Percentiles rank a stretch among this genome's conserved stretches.
These are phyloP conservation scores for Drosophila hydei DNA, from an alignment of 1,140 invertebrate species.

Conservation along the genomic window DNA sequence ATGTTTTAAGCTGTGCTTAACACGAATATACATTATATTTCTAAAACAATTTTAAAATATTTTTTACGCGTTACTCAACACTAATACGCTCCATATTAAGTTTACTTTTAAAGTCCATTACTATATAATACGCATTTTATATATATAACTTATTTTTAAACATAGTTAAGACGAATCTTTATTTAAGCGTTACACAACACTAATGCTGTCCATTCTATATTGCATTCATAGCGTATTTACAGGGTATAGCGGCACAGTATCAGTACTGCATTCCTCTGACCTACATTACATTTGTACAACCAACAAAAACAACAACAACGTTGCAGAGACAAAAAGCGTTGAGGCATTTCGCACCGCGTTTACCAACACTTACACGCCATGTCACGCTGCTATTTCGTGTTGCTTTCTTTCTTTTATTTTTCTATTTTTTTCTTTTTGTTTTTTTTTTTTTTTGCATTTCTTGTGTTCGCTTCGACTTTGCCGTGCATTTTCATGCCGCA, in stretches of 20 bases:
- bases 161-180: background rate
- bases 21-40: too few species aligned
- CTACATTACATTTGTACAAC: conserved; percentile 50
- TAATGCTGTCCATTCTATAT: background rate
- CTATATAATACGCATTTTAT: too few species aligned
- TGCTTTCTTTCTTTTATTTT: conserved; percentile 24
- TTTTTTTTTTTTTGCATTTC: conserved; percentile 8
- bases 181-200: conserved; percentile 4
- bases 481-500: conserved; percentile 65
- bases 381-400: conserved; percentile 38
- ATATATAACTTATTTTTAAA: background rate
- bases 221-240: background rate
- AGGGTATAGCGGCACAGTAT: conserved; percentile 32
- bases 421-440: conserved; percentile 22
- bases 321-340: conserved; percentile 39
- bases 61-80: too few species aligned
- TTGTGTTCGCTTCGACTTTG: conserved; percentile 47
- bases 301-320: conserved; percentile 12
- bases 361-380: conserved; percentile 75
- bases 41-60: too few species aligned
- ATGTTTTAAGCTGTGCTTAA: too few species aligned
- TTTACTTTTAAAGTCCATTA: too few species aligned
- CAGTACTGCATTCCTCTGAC: conserved; percentile 66
- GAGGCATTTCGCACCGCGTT: conserved; percentile 70
- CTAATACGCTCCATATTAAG: too few species aligned